Conservation (phyloP, 2,797 vertebrate species). For the Brotula barbata region DNA sequence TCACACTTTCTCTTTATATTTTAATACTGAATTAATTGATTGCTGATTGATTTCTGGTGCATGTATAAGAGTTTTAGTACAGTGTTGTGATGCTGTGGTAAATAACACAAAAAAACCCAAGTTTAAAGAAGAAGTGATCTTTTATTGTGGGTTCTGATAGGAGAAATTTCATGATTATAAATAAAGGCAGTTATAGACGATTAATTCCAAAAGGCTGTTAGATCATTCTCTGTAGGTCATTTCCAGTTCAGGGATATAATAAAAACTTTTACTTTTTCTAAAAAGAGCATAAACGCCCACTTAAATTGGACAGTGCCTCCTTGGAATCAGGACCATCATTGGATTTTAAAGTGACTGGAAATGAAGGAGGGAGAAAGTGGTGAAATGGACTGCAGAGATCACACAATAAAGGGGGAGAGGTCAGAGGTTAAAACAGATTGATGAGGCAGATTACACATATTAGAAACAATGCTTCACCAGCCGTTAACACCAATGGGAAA, state of each 20-base stretch:
- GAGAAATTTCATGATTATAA: no score
- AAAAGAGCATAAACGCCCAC: no score
- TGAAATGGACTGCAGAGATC: background rate
- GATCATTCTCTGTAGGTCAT: no score
- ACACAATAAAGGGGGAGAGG: background rate
- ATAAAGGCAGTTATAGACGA: background rate
- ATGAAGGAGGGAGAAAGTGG: background rate
- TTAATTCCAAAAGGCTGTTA: background rate
- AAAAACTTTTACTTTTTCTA: background rate
- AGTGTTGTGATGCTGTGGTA: background rate
- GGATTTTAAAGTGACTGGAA: no score
- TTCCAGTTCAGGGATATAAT: background rate
- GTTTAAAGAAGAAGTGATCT: no score
- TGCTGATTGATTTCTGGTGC: background rate
- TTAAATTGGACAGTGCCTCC: no score
- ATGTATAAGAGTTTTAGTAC: no score
- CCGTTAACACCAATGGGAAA: no score
- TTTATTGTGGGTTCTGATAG: no score
- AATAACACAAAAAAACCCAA: background rate
- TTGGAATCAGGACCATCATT: no score
- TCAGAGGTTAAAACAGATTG: constrained; percentile 15
- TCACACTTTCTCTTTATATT: background rate
- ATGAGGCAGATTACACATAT: constrained; percentile 33
- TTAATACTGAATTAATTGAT: background rate
- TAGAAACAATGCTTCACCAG: no score